These are phyloP conservation scores for Pterostichus niger DNA, from an alignment of 2,888 invertebrate species.

Conservation along the genomic window DNA sequence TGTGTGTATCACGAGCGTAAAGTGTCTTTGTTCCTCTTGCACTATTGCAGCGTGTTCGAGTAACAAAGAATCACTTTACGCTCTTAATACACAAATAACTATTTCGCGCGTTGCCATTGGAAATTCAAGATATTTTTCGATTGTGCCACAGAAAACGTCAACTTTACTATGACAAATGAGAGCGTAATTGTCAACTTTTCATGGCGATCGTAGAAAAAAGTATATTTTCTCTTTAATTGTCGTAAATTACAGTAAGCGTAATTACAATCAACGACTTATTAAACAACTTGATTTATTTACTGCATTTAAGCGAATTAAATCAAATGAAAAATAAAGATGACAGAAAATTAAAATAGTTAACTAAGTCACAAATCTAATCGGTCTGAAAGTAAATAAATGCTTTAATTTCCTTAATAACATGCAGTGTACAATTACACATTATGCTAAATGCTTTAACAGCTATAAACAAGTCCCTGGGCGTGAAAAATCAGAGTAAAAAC, in stretches of 20 bases:
- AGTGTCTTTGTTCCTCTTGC: too few species aligned
- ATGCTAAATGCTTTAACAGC: constrained; percentile 22
- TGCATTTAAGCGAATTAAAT: neutral
- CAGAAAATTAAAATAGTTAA: neutral
- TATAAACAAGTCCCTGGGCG: constrained; percentile 17
- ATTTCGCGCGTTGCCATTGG: too few species aligned
- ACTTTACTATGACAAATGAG: too few species aligned
- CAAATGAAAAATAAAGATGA: constrained; percentile 8
- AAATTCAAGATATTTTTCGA: too few species aligned
- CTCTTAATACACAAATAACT: too few species aligned
- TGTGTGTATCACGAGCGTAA: too few species aligned
- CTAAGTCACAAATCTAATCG: neutral
- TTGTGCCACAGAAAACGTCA: too few species aligned
- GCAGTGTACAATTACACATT: constrained; percentile 40
- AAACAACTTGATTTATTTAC: neutral
- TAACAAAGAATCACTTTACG: too few species aligned
- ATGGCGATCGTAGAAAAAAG: too few species aligned
- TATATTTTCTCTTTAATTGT: too few species aligned
- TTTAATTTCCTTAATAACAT: constrained; percentile 46
- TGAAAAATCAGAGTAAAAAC: constrained; percentile 8
- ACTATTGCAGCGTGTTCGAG: too few species aligned
- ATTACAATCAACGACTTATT: constrained; percentile 4
- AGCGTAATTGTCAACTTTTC: too few species aligned
- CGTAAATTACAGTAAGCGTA: neutral
- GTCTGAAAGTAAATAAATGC: constrained; percentile 34